Conservation (phyloP, 2,113 vertebrate genomes). For the Catharus bicknelli region DNA sequence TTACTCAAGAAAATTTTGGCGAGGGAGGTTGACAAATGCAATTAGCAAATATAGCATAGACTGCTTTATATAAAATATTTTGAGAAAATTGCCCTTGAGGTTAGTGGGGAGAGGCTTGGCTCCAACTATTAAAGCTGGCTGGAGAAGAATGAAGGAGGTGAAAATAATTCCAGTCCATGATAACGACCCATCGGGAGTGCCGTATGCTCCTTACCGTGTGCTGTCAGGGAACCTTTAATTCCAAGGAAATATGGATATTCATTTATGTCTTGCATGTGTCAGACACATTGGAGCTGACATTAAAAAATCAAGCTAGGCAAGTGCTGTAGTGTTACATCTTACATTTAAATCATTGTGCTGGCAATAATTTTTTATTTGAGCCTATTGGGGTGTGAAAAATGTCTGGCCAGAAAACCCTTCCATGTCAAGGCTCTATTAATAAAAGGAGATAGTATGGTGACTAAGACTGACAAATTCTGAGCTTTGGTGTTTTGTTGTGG, state of each 20-base stretch:
- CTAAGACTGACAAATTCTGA: conserved; percentile 3
- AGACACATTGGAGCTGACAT: conserved; percentile 47
- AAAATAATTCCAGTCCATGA: conserved; percentile 16
- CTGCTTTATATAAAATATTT: conserved; percentile 49
- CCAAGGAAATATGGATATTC: conserved; percentile 55
- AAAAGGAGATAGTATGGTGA: background rate
- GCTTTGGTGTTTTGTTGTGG: background rate
- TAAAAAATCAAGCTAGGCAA: conserved; percentile 52
- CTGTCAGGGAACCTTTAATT: conserved; percentile 42
- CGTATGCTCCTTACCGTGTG: background rate
- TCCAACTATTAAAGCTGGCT: background rate
- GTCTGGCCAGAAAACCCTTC: conserved; percentile 52
- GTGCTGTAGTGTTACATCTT: conserved; percentile 55
- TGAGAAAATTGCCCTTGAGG: conserved; percentile 8
- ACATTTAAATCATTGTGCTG: conserved; percentile 56
- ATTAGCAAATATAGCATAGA: conserved; percentile 44
- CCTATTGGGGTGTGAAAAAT: conserved; percentile 63
- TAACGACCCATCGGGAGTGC: background rate
- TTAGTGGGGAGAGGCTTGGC: background rate
- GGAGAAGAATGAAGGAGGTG: background rate
- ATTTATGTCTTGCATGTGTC: conserved; percentile 53
- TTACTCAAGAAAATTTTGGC: conserved; percentile 37
- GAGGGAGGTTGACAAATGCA: conserved; percentile 9
- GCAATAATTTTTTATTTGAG: conserved; percentile 65
- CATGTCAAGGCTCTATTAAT: conserved; percentile 48